A percentile compares a stretch with the other conserved stretches of the same genome.
Evolutionary conservation across 2,888 invertebrate genomes (phyloP).

Genomic region (Leptothorax acervorum): DNA sequence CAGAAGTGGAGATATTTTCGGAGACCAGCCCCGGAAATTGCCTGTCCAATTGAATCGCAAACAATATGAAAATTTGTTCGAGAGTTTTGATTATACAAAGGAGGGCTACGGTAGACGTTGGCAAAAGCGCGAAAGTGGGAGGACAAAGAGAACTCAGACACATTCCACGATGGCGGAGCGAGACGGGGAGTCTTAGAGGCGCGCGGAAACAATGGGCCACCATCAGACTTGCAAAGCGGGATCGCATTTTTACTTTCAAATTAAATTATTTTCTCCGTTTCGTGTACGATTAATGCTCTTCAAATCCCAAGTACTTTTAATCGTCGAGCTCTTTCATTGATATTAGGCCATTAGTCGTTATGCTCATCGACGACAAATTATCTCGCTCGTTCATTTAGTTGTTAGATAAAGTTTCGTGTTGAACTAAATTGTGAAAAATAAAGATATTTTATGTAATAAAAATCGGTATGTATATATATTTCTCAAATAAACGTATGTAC

Average conservation of each 20-base stretch:
- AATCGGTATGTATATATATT: background rate
- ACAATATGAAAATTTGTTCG: constrained; percentile 85
- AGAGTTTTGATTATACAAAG: constrained; percentile 85
- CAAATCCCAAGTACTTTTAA: constrained; percentile 76
- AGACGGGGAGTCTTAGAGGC: constrained; percentile 80
- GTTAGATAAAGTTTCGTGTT: background rate
- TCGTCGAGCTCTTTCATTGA: constrained; percentile 70
- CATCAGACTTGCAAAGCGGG: constrained; percentile 84
- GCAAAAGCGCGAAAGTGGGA: constrained; percentile 52
- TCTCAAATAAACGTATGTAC: background rate
- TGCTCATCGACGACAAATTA: constrained; percentile 41
- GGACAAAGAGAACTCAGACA: constrained; percentile 60
- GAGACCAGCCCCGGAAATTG: constrained; percentile 83
- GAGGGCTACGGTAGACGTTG: constrained; percentile 77
- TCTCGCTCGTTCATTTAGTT: constrained; percentile 29
- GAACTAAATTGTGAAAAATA: background rate
- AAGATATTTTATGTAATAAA: background rate
- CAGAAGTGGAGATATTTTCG: constrained; percentile 79
- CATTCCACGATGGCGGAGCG: constrained; percentile 62
- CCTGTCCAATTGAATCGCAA: constrained; percentile 85
- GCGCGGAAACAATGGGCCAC: constrained; percentile 82
- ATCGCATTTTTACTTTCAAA: constrained; percentile 84
- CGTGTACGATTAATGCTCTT: constrained; percentile 83
- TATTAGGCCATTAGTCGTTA: constrained; percentile 60
- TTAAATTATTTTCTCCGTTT: constrained; percentile 84